phyloP scores from a whole-genome alignment of 1,140 invertebrate species.

The Lepidurus packardi region DNA sequence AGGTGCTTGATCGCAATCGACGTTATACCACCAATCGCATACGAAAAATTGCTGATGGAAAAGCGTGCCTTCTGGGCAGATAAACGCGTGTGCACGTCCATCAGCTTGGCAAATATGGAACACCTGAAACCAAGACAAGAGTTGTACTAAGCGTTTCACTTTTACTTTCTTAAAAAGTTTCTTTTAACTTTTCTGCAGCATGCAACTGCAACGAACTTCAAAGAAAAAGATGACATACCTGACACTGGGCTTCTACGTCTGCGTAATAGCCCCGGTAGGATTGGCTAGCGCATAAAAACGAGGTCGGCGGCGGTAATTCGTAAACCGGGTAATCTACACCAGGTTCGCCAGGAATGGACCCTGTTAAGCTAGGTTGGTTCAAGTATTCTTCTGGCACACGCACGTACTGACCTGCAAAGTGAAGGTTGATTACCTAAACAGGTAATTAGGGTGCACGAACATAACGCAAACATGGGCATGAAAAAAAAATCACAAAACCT shows the following conservation, averaged over 20 bases:
- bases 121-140: conserved; percentile 44
- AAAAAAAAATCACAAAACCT: background rate
- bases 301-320: conserved; percentile 44
- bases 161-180: background rate
- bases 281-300: conserved; percentile 46
- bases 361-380: background rate
- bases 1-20: conserved; percentile 47
- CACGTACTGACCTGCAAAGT: background rate
- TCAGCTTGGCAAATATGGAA: conserved; percentile 54
- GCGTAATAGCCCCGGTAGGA: conserved; percentile 49
- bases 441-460: background rate
- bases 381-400: conserved; percentile 26
- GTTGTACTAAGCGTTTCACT: conserved; percentile 13
- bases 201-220: background rate
- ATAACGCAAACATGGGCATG: background rate
- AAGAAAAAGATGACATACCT: conserved; percentile 42
- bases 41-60: conserved; percentile 55
- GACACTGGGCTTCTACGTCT: conserved; percentile 47
- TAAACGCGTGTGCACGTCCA: conserved; percentile 50
- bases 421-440: background rate
- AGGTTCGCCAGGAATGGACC: conserved; percentile 43
- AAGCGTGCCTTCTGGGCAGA: conserved; percentile 53
- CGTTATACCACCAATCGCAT: conserved; percentile 56
- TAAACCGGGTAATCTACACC: conserved; percentile 48
- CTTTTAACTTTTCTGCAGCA: background rate